Conservation (phyloP, 92 coral and sea anemone species). For the Pocillopora meandrina region DNA sequence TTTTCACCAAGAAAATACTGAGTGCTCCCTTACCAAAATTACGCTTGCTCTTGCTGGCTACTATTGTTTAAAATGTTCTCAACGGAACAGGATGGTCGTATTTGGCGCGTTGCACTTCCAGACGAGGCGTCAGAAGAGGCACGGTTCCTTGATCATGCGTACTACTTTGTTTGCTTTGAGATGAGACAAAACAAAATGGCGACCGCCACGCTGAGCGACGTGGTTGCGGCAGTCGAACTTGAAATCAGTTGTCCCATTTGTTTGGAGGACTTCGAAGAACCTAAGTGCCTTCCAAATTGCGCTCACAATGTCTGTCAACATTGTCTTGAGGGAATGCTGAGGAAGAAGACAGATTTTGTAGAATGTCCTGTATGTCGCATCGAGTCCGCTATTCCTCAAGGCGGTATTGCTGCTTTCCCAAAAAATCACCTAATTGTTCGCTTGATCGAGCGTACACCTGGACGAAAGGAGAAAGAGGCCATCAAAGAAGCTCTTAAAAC, state of each 20-base stretch:
- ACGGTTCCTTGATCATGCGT: too few relatives aligned
- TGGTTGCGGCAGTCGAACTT: conserved; percentile 31
- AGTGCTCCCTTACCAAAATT: too few relatives aligned
- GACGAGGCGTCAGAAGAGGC: too few relatives aligned
- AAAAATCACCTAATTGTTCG: conserved; percentile 52
- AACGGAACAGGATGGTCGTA: too few relatives aligned
- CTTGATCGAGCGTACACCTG: conserved; percentile 56
- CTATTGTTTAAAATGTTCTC: too few relatives aligned
- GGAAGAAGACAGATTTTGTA: not conserved
- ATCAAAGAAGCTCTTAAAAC: conserved; percentile 31
- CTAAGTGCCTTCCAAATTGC: conserved; percentile 65
- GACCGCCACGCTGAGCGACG: not conserved
- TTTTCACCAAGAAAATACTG: too few relatives aligned
- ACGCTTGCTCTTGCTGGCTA: too few relatives aligned
- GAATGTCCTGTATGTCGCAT: conserved; percentile 60
- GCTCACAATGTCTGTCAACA: conserved; percentile 63
- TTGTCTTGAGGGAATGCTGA: conserved; percentile 39
- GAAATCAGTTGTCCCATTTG: conserved; percentile 70
- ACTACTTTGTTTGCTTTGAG: not conserved
- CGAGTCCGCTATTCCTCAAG: conserved; percentile 35
- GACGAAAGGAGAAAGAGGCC: conserved; percentile 52
- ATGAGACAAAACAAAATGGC: conserved; percentile 17
- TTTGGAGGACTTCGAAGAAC: conserved; percentile 64
- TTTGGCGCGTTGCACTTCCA: too few relatives aligned
- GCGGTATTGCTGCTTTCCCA: conserved; percentile 51